phyloP scores from a whole-genome alignment of 2,888 invertebrate genomes.

The Yponomeuta evonymella region DNA sequence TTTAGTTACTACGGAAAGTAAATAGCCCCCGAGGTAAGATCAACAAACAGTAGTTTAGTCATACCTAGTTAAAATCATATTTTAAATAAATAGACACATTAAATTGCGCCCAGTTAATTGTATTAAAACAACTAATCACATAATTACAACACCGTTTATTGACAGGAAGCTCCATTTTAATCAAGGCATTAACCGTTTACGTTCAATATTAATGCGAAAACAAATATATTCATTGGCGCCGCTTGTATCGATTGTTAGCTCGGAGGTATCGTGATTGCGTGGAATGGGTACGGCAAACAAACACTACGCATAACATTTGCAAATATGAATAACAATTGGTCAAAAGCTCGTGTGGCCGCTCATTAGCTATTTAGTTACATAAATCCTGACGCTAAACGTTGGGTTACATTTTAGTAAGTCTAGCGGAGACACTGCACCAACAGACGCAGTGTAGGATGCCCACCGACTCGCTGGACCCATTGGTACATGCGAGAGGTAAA shows the following conservation, averaged over 20 bases:
- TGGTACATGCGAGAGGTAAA: too few relatives aligned
- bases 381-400: not conserved
- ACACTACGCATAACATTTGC: not conserved
- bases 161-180: not conserved
- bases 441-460: too few relatives aligned
- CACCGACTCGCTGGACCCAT: too few relatives aligned
- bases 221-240: not conserved
- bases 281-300: not conserved
- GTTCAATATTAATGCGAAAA: not conserved
- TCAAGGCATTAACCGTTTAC: not conserved
- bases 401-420: too few relatives aligned
- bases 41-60: too few relatives aligned
- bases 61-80: not conserved
- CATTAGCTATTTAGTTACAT: not conserved
- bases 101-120: not conserved
- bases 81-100: not conserved
- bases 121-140: not conserved
- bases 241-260: not conserved
- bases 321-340: conserved; percentile 3
- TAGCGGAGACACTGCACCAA: too few relatives aligned
- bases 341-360: not conserved
- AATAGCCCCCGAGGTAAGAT: too few relatives aligned
- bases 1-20: too few relatives aligned
- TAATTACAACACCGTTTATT: not conserved
- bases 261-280: conserved; percentile 2